phyloP scores from a whole-genome alignment of 2,888 invertebrate genomes.

The Pollenia labialis region DNA sequence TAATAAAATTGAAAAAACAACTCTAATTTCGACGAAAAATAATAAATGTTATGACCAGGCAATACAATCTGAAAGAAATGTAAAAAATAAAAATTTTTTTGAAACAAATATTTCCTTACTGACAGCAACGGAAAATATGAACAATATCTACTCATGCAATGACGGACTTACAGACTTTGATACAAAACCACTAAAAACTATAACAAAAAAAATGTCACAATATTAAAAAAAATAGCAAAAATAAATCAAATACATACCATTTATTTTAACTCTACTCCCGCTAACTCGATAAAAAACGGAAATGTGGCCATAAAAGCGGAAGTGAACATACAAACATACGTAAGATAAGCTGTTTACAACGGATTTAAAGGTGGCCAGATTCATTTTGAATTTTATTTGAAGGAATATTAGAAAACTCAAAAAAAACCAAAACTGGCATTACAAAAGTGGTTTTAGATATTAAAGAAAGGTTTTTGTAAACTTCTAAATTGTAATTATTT shows the following conservation, averaged over 20 bases:
- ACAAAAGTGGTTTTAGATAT: too few relatives aligned
- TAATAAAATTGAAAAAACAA: conserved; percentile 36
- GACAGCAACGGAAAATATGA: conserved; percentile 45
- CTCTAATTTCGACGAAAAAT: conserved; percentile 1
- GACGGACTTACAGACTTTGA: conserved; percentile 24
- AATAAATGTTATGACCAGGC: conserved; percentile 55
- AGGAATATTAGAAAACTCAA: too few relatives aligned
- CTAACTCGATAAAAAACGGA: conserved; percentile 75
- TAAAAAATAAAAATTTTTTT: conserved; percentile 16
- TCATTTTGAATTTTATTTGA: neutral
- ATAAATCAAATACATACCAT: conserved; percentile 60
- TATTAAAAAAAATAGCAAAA: neutral
- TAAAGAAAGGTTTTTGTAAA: too few relatives aligned
- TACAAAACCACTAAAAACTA: conserved; percentile 51
- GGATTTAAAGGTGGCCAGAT: conserved; percentile 13
- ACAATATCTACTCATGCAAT: conserved; percentile 23
- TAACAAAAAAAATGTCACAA: conserved; percentile 5
- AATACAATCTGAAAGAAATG: conserved; percentile 33
- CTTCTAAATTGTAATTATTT: neutral
- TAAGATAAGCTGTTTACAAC: neutral
- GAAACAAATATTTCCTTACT: conserved; percentile 69
- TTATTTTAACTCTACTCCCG: conserved; percentile 54
- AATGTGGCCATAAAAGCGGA: conserved; percentile 81
- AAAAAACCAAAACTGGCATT: too few relatives aligned
- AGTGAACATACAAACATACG: conserved; percentile 73